These are phyloP conservation scores for Manis crassicaudata DNA, from an alignment of 2,797 vertebrate species.

Conservation along the genomic window DNA sequence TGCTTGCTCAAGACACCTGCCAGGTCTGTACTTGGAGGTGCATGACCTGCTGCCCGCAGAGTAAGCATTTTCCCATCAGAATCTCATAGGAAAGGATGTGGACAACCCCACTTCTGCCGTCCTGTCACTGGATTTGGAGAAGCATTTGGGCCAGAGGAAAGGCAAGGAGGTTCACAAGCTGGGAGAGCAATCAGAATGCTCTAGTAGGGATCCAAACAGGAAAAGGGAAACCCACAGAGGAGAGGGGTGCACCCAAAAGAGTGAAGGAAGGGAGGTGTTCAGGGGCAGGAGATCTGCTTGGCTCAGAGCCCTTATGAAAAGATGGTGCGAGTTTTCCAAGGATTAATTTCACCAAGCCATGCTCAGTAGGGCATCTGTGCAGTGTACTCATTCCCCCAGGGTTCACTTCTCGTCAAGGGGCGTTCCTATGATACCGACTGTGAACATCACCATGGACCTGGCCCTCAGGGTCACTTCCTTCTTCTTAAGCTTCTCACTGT, in stretches of 20 bases:
- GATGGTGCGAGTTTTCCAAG: neutral
- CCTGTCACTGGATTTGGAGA: neutral
- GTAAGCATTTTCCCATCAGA: fast-evolving
- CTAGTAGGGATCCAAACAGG: neutral
- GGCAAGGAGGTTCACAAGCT: neutral
- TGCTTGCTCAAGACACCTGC: neutral
- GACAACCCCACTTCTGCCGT: neutral
- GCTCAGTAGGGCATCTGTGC: neutral
- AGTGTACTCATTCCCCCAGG: neutral
- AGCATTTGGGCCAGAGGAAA: neutral
- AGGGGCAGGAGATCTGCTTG: neutral
- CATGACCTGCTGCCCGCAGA: neutral
- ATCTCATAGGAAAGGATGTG: neutral
- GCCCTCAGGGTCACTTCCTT: neutral
- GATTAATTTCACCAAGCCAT: neutral
- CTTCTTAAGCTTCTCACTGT: neutral
- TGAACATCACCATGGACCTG: neutral
- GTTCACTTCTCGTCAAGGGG: neutral
- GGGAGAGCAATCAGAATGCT: neutral
- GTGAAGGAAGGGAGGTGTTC: neutral
- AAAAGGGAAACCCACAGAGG: neutral
- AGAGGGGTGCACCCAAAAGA: neutral
- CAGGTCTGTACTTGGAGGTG: neutral
- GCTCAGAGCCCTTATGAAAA: neutral
- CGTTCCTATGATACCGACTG: neutral